These are phyloP conservation scores for Macheiramphus alcinus DNA, from an alignment of 2,113 vertebrate genomes.

Conservation along the genomic window DNA sequence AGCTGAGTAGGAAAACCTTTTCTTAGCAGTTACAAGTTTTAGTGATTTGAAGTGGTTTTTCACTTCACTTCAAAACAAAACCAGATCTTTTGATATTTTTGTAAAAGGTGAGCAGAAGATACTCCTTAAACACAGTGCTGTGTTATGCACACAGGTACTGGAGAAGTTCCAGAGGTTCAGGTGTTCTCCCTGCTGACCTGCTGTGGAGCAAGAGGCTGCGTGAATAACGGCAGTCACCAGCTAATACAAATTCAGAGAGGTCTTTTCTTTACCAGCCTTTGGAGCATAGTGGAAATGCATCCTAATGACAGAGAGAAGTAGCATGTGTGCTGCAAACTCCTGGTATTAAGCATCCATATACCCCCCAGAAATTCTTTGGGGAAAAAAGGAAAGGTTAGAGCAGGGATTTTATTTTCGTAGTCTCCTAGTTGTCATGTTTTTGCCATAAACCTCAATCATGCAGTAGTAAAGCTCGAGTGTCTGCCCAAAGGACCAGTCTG, in stretches of 20 bases:
- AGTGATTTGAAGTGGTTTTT: neutral
- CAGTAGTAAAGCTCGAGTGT: neutral
- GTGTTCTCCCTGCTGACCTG: neutral
- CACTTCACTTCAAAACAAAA: neutral
- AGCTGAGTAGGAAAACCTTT: neutral
- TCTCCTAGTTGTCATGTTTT: neutral
- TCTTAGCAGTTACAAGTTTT: neutral
- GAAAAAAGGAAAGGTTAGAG: neutral
- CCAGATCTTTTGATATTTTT: neutral
- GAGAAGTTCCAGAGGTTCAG: neutral
- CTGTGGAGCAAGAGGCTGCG: neutral
- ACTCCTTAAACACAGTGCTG: neutral
- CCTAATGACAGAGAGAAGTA: neutral
- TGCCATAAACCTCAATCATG: neutral
- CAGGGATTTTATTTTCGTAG: neutral
- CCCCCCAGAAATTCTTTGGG: neutral
- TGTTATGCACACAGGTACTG: accelerated
- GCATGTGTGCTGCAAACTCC: neutral
- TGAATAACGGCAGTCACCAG: neutral
- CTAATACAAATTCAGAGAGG: neutral
- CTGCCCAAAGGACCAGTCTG: neutral
- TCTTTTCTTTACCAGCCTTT: neutral
- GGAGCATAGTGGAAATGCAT: neutral
- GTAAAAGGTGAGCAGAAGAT: neutral
- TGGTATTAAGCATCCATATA: neutral